These are phyloP conservation scores for Leptopilina drosophilae DNA, from an alignment of 2,888 invertebrate species.

Conservation along the genomic window DNA sequence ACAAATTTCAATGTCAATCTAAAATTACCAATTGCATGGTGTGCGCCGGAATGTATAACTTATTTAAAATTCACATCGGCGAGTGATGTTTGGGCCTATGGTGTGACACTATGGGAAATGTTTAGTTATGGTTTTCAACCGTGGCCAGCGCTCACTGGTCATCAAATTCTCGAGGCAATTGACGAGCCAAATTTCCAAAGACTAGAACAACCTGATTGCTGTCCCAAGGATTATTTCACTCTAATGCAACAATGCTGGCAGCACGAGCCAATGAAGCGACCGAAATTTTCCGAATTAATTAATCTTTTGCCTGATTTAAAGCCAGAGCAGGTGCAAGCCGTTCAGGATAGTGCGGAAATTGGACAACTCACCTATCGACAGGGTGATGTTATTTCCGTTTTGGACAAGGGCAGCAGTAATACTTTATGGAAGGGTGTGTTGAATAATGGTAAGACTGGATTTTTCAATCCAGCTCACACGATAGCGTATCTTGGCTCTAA, in stretches of 20 bases:
- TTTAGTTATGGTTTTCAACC: constrained; percentile 99
- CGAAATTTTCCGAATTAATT: constrained; percentile 92
- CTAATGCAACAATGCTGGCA: constrained; percentile 98
- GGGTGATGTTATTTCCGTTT: constrained; percentile 94
- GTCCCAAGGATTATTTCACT: constrained; percentile 94
- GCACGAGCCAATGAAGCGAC: constrained; percentile 92
- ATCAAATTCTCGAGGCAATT: constrained; percentile 96
- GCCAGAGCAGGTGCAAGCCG: constrained; percentile 95
- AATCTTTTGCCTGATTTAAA: constrained; percentile 88
- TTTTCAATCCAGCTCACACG: constrained; percentile 93
- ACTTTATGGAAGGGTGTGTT: constrained; percentile 93
- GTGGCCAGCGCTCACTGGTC: constrained; percentile 96
- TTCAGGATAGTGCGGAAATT: constrained; percentile 80
- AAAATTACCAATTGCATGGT: constrained; percentile 99
- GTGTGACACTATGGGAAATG: constrained; percentile 99
- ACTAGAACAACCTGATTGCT: constrained; percentile 95
- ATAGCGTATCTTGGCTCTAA: constrained; percentile 92
- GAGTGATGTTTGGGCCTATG: constrained; percentile 99
- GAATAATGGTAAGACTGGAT: constrained; percentile 93
- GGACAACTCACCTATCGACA: constrained; percentile 90
- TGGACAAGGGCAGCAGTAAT: constrained; percentile 84
- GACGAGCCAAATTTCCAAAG: constrained; percentile 94
- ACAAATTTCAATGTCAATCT: constrained; percentile 98
- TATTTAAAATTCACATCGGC: constrained; percentile 97
- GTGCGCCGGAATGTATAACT: constrained; percentile 98